phyloP scores from a whole-genome alignment of 2,888 invertebrate genomes.

The Sisyra terminalis region DNA sequence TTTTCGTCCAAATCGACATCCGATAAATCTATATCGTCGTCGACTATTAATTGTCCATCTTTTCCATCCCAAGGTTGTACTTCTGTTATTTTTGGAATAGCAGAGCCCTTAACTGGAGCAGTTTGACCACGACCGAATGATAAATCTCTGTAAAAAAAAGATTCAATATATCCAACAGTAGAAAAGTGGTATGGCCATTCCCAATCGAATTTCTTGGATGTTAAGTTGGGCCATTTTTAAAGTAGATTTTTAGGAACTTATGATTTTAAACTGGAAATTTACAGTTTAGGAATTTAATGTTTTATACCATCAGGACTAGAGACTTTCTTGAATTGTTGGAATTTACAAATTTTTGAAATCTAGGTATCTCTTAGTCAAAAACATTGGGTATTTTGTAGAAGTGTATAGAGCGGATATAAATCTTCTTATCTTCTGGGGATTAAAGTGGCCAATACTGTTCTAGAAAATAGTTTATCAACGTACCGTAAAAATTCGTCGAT shows the following conservation, averaged over 20 bases:
- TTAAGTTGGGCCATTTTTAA: too few species aligned
- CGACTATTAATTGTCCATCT: conserved; percentile 70
- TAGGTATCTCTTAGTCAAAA: too few species aligned
- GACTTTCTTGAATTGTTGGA: background rate
- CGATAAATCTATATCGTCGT: conserved; percentile 84
- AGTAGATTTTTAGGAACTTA: too few species aligned
- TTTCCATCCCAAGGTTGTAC: conserved; percentile 87
- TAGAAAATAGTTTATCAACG: conserved; percentile 9
- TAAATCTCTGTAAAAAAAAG: conserved; percentile 47
- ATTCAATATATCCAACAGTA: too few species aligned
- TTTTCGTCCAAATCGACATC: conserved; percentile 73
- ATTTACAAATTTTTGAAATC: background rate
- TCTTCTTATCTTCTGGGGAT: background rate
- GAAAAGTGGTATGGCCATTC: too few species aligned
- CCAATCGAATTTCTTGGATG: too few species aligned
- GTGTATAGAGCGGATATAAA: too few species aligned
- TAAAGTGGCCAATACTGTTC: conserved; percentile 3
- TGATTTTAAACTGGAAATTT: too few species aligned
- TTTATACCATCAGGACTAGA: too few species aligned
- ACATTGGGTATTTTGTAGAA: too few species aligned
- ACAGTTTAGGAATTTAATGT: too few species aligned
- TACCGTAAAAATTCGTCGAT: conserved; percentile 85
- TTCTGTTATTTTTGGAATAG: conserved; percentile 51
- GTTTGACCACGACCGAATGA: conserved; percentile 89
- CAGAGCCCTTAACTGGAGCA: conserved; percentile 67